phyloP scores from a whole-genome alignment of 2,888 invertebrate genomes.

The Helleia helle region DNA sequence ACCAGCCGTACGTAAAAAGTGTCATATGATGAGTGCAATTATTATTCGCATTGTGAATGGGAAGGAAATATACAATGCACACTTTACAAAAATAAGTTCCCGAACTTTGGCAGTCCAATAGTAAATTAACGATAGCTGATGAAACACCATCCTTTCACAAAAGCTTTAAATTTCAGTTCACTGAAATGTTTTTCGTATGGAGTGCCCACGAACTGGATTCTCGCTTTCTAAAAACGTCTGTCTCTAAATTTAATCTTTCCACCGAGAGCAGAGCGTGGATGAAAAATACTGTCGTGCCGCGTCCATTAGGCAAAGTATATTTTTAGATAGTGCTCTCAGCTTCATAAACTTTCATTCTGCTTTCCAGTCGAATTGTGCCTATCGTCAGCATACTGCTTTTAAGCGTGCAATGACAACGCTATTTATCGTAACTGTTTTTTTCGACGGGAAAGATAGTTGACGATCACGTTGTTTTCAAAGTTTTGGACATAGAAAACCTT shows the following conservation, averaged over 20 bases:
- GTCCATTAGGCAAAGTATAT: conserved; percentile 60
- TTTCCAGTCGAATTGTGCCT: conserved; percentile 25
- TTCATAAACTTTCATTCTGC: conserved; percentile 36
- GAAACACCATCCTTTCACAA: conserved; percentile 8
- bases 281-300: conserved; percentile 54
- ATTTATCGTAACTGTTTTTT: conserved; percentile 19
- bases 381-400: conserved; percentile 8
- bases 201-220: conserved; percentile 28
- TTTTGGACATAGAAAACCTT: too few relatives aligned
- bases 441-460: neutral
- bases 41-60: neutral
- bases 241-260: conserved; percentile 58
- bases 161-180: conserved; percentile 7
- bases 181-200: conserved; percentile 14
- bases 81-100: neutral
- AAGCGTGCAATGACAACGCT: conserved; percentile 18
- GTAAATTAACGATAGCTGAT: conserved; percentile 6
- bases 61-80: neutral
- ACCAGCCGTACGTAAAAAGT: too few relatives aligned
- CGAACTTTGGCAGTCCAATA: neutral
- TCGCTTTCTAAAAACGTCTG: conserved; percentile 50
- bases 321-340: conserved; percentile 43
- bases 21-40: too few relatives aligned
- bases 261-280: conserved; percentile 40
- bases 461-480: too few relatives aligned